Evolutionary conservation across 2,113 vertebrate species (phyloP), one percentile per base, ranked within the genome.

Genomic region (Nycticorax nycticorax): DNA sequence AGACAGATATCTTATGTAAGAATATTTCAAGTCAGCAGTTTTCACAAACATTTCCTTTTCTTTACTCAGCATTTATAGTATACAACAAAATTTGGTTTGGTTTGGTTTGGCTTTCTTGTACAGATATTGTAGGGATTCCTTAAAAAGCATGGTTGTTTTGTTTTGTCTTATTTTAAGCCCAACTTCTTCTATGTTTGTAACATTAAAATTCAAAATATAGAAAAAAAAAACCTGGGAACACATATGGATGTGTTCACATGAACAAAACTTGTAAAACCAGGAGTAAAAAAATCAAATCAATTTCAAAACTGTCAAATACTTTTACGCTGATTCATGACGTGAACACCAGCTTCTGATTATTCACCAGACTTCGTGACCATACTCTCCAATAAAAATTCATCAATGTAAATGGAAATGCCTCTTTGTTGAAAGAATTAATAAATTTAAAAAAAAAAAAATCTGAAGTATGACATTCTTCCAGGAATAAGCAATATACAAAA

Each of bases 311-410:
- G 69, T 81, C 77, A 83, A 68, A 83, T 79, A 69, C 8, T 85
- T 93, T 87, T 37, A 69, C 39, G 50, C 9, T 71, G 76, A 94
- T 80, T 80, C 66, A 74, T 76, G 6, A 47, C 67, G 52, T 48
- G 53, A 95, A 84, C 67, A 88, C 37, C 63, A 83, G 57, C 57
- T 94, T 82, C 57, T 93, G 35, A 93, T 95, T 92, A 92, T 71
- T 94, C 30, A 62, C 28, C 41, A 85, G 66, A 86, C 37, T 77
- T 93, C 63, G 27, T 83, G 78, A 69, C 16, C 45, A 74, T 48
- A 47, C 5, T 26, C 12, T 48, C 14, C 64, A 92, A 89, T 45
- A 88, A 85, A 78, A 85, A 63, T 6, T 50, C 20, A 83, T 35
- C 16, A 85, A 8, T 48, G 10, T 52, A 86, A 92, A 78, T 10